These are phyloP conservation scores for Spodoptera frugiperda DNA, from an alignment of 1,140 invertebrate species.

Conservation along the genomic window DNA sequence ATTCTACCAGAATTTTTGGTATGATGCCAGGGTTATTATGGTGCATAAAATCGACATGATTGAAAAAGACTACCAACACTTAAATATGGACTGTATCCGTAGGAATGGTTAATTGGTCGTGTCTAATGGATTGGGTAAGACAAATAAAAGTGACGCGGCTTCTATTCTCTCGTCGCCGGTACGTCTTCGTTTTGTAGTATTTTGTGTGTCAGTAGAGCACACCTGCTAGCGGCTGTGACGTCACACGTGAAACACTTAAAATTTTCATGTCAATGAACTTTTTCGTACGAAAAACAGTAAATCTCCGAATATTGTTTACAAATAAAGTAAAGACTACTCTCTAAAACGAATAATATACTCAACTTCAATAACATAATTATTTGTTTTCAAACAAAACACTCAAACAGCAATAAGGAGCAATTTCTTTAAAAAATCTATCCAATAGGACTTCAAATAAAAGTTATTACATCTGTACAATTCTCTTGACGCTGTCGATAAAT, in stretches of 20 bases:
- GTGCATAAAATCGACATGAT: conserved; percentile 35
- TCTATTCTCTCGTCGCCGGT: conserved; percentile 51
- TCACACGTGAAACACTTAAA: conserved; percentile 19
- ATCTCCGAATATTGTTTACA: too few relatives aligned
- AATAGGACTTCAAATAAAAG: conserved; percentile 21
- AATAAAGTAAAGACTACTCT: too few relatives aligned
- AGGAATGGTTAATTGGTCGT: conserved; percentile 57
- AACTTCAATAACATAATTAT: too few relatives aligned
- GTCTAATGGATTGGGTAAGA: conserved; percentile 58
- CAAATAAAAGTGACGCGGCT: conserved; percentile 59
- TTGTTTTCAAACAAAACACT: neutral
- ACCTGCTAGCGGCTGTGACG: conserved; percentile 54
- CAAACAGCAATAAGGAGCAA: neutral
- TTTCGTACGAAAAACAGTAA: neutral
- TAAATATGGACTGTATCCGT: conserved; percentile 44
- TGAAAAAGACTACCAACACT: conserved; percentile 16
- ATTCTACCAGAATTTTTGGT: conserved; percentile 32
- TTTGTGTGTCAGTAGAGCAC: conserved; percentile 64
- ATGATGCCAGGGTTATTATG: conserved; percentile 20
- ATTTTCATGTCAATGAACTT: conserved; percentile 34
- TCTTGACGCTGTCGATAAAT: neutral
- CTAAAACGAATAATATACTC: too few relatives aligned
- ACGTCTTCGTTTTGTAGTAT: conserved; percentile 49
- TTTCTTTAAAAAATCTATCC: neutral
- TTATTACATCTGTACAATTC: conserved; percentile 9